phyloP scores from a whole-genome alignment of 2,888 invertebrate genomes.

The Noctua pronuba region DNA sequence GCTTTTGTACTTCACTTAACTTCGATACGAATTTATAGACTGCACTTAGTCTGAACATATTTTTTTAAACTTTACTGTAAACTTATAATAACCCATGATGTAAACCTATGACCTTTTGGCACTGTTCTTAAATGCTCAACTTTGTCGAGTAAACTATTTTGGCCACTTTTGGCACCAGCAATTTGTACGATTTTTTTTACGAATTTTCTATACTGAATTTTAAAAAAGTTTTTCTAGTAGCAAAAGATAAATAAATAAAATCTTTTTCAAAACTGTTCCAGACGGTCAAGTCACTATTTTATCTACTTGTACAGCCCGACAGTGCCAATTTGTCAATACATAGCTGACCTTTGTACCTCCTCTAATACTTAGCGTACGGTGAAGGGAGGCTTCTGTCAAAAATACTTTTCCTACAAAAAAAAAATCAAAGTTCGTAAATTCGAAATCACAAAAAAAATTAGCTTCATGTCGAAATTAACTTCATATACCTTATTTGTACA shows the following conservation, averaged over 20 bases:
- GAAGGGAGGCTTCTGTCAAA: conserved; percentile 16
- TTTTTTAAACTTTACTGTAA: conserved; percentile 77
- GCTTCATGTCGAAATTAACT: neutral
- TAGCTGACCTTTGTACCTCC: conserved; percentile 23
- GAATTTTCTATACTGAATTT: conserved; percentile 21
- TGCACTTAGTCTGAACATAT: conserved; percentile 75
- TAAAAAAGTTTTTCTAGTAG: neutral
- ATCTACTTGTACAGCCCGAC: conserved; percentile 12
- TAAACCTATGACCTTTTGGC: conserved; percentile 51
- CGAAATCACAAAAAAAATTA: neutral
- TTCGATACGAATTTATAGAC: conserved; percentile 66
- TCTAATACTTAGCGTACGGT: conserved; percentile 8
- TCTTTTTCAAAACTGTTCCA: conserved; percentile 8
- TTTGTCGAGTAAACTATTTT: conserved; percentile 8
- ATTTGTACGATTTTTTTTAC: conserved; percentile 23
- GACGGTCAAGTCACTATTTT: conserved; percentile 33
- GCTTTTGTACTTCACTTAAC: conserved; percentile 35
- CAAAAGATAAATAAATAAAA: neutral
- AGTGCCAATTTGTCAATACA: conserved; percentile 55
- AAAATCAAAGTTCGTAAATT: neutral
- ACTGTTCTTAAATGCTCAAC: conserved; percentile 45
- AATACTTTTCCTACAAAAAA: conserved; percentile 21
- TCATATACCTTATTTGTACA: neutral
- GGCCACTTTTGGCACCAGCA: conserved; percentile 7
- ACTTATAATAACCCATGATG: conserved; percentile 41